These are phyloP conservation scores for Stigmatopora nigra DNA, from an alignment of 2,113 vertebrate genomes.

Conservation along the genomic window DNA sequence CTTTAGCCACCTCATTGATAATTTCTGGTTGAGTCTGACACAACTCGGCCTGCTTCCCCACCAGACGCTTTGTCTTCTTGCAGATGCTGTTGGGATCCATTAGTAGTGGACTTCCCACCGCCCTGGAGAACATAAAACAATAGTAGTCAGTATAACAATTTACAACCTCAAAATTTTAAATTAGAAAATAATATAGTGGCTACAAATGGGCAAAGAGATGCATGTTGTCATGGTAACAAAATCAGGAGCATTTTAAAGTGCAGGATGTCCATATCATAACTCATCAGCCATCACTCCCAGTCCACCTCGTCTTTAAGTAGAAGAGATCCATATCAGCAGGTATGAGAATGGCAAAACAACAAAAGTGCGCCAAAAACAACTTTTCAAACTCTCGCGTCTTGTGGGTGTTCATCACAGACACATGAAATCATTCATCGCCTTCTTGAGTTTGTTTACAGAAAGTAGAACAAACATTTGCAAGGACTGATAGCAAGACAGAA, in stretches of 20 bases:
- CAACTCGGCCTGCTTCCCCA: conserved; percentile 87
- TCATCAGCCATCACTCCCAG: conserved; percentile 23
- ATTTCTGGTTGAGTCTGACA: conserved; percentile 95
- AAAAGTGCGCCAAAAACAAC: conserved; percentile 23
- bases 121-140: conserved; percentile 72
- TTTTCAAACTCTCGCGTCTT: conserved; percentile 48
- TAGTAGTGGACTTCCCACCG: conserved; percentile 93
- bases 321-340: conserved; percentile 29
- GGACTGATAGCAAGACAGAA: conserved; percentile 42
- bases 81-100: conserved; percentile 98
- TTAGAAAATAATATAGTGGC: not conserved
- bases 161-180: conserved; percentile 31
- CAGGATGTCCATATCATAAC: conserved; percentile 17
- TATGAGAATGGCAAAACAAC: conserved; percentile 1
- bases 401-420: conserved; percentile 50
- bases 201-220: too few relatives aligned
- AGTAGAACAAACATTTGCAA: conserved; percentile 50
- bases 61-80: conserved; percentile 89
- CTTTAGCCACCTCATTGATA: conserved; percentile 87
- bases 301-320: conserved; percentile 16
- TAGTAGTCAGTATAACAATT: conserved; percentile 7
- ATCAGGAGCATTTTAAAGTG: too few relatives aligned
- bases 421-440: conserved; percentile 64
- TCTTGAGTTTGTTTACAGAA: conserved; percentile 66
- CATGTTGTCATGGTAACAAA: too few relatives aligned